Conservation (phyloP, 2,797 vertebrate species). For the Sebastiscus tertius region DNA sequence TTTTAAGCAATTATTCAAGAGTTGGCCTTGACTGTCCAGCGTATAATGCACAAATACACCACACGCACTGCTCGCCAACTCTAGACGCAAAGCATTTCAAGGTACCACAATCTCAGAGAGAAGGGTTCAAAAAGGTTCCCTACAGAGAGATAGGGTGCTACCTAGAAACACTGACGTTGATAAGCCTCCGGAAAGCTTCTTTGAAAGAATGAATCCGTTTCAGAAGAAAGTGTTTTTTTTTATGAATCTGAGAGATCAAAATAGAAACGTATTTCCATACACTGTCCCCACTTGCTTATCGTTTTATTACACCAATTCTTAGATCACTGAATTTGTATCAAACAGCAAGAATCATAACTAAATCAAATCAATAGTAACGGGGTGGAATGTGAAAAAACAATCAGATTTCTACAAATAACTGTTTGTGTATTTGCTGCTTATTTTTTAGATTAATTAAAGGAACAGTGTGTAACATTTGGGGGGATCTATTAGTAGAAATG, state of each 20-base stretch:
- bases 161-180: neutral
- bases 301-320: neutral
- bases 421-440: neutral
- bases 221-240: neutral
- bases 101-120: neutral
- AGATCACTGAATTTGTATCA: neutral
- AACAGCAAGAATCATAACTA: neutral
- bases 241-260: neutral
- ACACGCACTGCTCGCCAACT: neutral
- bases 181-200: neutral
- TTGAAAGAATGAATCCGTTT: neutral
- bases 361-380: neutral
- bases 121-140: constrained; percentile 5
- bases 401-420: neutral
- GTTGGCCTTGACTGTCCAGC: neutral
- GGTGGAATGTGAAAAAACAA: neutral
- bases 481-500: neutral
- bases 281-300: neutral
- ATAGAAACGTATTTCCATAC: neutral
- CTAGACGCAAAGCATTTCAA: constrained; percentile 24
- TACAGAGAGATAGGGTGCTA: neutral
- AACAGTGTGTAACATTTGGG: neutral
- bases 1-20: constrained; percentile 17
- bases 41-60: constrained; percentile 2
- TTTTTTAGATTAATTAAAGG: neutral